Evolutionary conservation across 1,140 invertebrate species (phyloP).

Genomic region (Drosophila tsacasi): DNA sequence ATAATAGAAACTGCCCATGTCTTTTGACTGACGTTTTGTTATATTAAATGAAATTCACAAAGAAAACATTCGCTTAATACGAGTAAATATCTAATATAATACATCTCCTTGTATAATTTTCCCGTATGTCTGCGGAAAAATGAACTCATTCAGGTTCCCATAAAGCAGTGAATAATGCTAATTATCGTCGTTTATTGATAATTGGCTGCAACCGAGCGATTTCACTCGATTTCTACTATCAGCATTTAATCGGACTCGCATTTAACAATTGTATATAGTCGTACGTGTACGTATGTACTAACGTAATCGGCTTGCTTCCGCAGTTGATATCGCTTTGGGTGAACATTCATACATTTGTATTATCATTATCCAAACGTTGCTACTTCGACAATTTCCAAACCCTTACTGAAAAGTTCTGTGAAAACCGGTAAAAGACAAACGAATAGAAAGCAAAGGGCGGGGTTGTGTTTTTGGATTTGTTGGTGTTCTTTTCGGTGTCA

Average conservation of each 20-base stretch:
- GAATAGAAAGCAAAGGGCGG: slow-evolving; percentile 21
- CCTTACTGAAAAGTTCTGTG: slow-evolving; percentile 8
- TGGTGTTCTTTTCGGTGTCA: slow-evolving; percentile 2
- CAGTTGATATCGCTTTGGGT: slow-evolving; percentile 1
- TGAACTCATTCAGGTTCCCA: slow-evolving; percentile 15
- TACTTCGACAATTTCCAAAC: background rate
- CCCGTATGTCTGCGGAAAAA: background rate
- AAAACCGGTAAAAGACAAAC: slow-evolving; percentile 3
- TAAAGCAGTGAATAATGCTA: slow-evolving; percentile 26
- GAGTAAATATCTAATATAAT: background rate
- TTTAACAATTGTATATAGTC: background rate
- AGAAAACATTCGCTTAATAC: background rate
- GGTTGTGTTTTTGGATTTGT: slow-evolving; percentile 6
- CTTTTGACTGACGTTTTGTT: background rate
- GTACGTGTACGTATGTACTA: background rate
- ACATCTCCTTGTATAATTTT: background rate
- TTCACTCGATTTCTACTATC: slow-evolving; percentile 47
- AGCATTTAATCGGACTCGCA: slow-evolving; percentile 16
- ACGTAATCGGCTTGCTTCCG: slow-evolving; percentile 4
- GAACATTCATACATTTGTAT: background rate
- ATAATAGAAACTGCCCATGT: background rate
- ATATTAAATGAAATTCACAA: background rate
- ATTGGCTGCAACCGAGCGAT: slow-evolving; percentile 25
- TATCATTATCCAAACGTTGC: slow-evolving; percentile 9
- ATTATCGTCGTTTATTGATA: slow-evolving; percentile 43